Evolutionary conservation across 2,888 invertebrate species (phyloP).

Genomic region (Calameuta filiformis): DNA sequence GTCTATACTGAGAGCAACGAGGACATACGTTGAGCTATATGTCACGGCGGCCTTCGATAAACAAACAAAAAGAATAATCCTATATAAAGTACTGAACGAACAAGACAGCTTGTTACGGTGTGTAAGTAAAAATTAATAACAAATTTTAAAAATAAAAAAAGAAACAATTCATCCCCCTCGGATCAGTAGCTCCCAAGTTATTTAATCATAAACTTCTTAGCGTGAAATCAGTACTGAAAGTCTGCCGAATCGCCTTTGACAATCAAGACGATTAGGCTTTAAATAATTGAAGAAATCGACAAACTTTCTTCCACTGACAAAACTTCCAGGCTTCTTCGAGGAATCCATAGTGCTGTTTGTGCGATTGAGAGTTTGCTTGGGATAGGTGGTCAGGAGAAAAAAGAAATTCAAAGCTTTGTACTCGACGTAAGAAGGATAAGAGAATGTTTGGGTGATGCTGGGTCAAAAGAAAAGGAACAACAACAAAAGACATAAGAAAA

Average conservation of each 20-base stretch:
- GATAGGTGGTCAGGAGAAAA: background rate
- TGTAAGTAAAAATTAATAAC: background rate
- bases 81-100: background rate
- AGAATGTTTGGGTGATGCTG: background rate
- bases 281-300: background rate
- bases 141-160: background rate
- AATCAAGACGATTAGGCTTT: background rate
- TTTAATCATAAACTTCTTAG: background rate
- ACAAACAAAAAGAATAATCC: constrained; percentile 3
- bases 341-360: background rate
- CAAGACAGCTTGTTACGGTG: background rate
- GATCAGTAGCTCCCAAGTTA: background rate
- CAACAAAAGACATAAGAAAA: background rate
- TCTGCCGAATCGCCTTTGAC: background rate
- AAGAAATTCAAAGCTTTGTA: background rate
- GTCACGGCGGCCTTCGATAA: constrained; percentile 63
- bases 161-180: background rate
- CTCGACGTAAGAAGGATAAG: background rate
- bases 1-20: constrained; percentile 67
- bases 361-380: background rate
- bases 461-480: background rate
- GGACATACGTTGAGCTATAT: constrained; percentile 67
- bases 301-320: background rate
- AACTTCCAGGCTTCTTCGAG: background rate
- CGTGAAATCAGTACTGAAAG: background rate